Evolutionary conservation across 2,113 vertebrate genomes (phyloP).

Genomic region (Gallinago jamesoni): DNA sequence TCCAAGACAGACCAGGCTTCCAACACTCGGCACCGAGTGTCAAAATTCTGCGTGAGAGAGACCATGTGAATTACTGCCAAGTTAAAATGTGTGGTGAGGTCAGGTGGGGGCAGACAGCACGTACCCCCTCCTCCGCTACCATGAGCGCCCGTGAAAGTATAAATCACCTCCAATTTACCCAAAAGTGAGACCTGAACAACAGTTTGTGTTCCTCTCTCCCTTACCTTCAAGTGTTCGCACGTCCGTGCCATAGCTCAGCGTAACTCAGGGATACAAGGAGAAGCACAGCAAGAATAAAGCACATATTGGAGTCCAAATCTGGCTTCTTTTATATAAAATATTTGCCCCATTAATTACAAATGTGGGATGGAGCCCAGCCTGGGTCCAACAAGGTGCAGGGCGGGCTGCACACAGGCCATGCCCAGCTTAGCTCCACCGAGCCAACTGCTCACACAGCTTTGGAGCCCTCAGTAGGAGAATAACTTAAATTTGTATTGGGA

Average conservation of each 20-base stretch:
- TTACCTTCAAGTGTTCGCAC: rapidly evolving
- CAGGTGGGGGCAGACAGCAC: neutral
- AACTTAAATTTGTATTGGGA: neutral
- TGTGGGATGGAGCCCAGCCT: neutral
- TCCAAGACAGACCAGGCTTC: neutral
- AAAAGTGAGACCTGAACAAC: neutral
- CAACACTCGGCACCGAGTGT: rapidly evolving
- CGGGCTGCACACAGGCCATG: rapidly evolving
- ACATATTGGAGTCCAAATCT: neutral
- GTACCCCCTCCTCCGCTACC: rapidly evolving
- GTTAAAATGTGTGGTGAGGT: neutral
- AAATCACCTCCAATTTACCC: neutral
- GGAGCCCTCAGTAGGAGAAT: neutral
- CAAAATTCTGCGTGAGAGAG: neutral
- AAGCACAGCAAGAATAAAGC: neutral
- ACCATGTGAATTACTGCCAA: neutral
- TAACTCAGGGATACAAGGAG: neutral
- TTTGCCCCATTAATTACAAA: neutral
- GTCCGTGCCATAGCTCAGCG: neutral
- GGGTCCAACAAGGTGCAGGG: neutral
- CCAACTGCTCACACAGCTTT: neutral
- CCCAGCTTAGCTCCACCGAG: neutral
- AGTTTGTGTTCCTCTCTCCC: neutral
- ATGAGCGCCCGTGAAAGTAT: neutral
- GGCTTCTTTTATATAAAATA: neutral